Percentiles rank a stretch among this genome's conserved stretches.
These are phyloP conservation scores for Phasianus colchicus DNA, from an alignment of 2,113 vertebrate species.

Conservation along the genomic window DNA sequence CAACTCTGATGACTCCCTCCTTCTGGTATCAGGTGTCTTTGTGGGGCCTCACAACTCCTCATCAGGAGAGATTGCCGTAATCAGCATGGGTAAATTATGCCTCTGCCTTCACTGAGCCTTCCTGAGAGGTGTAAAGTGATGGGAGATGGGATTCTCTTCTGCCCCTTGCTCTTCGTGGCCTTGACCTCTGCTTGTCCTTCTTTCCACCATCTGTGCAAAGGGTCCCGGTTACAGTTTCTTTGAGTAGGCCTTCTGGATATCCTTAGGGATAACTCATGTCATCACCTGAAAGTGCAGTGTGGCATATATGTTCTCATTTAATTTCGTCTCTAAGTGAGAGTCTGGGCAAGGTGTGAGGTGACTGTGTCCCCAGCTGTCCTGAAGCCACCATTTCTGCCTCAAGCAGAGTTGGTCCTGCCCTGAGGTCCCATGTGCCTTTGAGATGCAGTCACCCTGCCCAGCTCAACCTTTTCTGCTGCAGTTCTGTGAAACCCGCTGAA, in stretches of 20 bases:
- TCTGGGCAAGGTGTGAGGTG: not conserved
- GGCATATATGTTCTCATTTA: accelerated
- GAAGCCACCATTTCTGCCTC: not conserved
- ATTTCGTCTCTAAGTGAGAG: no score
- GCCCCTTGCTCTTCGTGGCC: not conserved
- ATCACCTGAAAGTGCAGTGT: not conserved
- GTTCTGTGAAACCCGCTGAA: not conserved
- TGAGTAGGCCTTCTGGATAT: not conserved
- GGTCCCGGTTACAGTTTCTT: accelerated
- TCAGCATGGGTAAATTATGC: slow-evolving; percentile 86
- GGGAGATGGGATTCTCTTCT: not conserved
- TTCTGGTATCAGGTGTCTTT: slow-evolving; percentile 95
- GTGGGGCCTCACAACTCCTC: slow-evolving; percentile 92
- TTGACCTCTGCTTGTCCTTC: not conserved
- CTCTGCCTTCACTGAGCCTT: not conserved
- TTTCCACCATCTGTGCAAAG: not conserved
- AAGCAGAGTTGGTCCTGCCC: not conserved
- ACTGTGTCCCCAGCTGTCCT: accelerated
- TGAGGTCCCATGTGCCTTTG: not conserved
- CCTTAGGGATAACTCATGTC: not conserved
- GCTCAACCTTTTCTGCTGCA: not conserved
- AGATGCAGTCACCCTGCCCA: accelerated
- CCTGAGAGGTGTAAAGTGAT: not conserved
- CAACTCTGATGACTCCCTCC: slow-evolving; percentile 92
- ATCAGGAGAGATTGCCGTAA: slow-evolving; percentile 93